phyloP scores from a whole-genome alignment of 2,888 invertebrate species.

The Drosophila atripex region DNA sequence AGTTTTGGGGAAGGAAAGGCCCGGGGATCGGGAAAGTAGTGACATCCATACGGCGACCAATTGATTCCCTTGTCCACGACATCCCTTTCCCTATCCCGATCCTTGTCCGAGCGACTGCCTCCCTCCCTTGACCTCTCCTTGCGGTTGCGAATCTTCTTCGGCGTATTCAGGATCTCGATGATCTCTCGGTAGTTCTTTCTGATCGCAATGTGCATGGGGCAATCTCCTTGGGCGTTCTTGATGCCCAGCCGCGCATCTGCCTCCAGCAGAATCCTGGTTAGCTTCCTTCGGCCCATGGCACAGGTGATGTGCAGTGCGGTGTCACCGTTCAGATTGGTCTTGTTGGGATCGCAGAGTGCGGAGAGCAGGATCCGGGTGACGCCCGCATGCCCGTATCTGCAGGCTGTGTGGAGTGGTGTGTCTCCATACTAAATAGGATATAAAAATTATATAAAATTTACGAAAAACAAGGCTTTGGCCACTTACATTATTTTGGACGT shows the following conservation, averaged over 20 bases:
- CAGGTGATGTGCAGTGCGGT: slow-evolving; percentile 96
- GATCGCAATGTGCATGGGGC: slow-evolving; percentile 93
- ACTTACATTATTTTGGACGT: slow-evolving; percentile 93
- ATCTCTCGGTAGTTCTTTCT: slow-evolving; percentile 95
- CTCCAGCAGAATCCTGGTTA: slow-evolving; percentile 95
- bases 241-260: slow-evolving; percentile 90
- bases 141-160: slow-evolving; percentile 68
- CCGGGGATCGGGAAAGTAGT: slow-evolving; percentile 93
- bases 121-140: slow-evolving; percentile 66
- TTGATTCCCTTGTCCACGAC: slow-evolving; percentile 84
- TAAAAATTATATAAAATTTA: not conserved
- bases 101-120: slow-evolving; percentile 72
- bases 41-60: slow-evolving; percentile 96
- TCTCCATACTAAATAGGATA: slow-evolving; percentile 91
- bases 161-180: slow-evolving; percentile 89
- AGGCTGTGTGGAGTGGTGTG: slow-evolving; percentile 96
- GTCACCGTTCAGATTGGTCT: slow-evolving; percentile 98
- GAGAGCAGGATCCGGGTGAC: slow-evolving; percentile 97
- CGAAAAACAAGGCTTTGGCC: not conserved
- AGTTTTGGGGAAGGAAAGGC: slow-evolving; percentile 93
- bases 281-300: slow-evolving; percentile 95
- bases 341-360: slow-evolving; percentile 92
- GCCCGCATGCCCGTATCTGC: slow-evolving; percentile 97
- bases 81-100: slow-evolving; percentile 82
- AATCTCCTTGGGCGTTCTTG: slow-evolving; percentile 88